phyloP scores from a whole-genome alignment of 2,888 invertebrate genomes.

The Clunio marinus region DNA sequence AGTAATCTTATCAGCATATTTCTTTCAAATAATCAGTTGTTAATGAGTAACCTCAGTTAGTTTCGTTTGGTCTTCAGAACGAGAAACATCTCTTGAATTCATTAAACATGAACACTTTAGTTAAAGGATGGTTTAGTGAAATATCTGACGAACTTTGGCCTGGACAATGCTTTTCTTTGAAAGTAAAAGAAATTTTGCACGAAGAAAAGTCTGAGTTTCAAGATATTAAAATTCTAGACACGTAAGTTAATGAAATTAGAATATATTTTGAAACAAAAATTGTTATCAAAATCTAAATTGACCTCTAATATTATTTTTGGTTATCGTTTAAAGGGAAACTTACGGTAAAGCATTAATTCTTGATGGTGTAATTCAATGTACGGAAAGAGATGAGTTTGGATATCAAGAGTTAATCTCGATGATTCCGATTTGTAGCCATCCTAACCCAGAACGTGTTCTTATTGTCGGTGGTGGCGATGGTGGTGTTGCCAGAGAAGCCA shows the following conservation, averaged over 20 bases:
- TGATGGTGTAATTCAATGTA: conserved; percentile 96
- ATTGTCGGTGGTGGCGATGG: conserved; percentile 97
- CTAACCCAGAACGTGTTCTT: conserved; percentile 81
- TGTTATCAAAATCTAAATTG: background rate
- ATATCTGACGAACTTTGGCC: conserved; percentile 84
- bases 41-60: no score
- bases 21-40: no score
- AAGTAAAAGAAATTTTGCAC: conserved; percentile 75
- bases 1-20: no score
- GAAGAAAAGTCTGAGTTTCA: conserved; percentile 78
- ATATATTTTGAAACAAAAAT: background rate
- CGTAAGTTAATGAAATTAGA: conserved; percentile 52
- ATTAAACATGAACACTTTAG: conserved; percentile 11
- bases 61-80: no score
- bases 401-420: conserved; percentile 99
- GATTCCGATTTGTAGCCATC: conserved; percentile 86
- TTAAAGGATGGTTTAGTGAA: conserved; percentile 89
- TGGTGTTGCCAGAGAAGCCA: conserved; percentile 92
- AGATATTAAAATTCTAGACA: conserved; percentile 77
- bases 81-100: no score
- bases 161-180: conserved; percentile 80
- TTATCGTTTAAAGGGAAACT: conserved; percentile 55
- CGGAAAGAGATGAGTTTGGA: conserved; percentile 92
- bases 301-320: background rate
- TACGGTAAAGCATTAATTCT: conserved; percentile 85